Base-by-base conservation (phyloP, 2,888 invertebrate species). In the Heliconius cydno region DNA sequence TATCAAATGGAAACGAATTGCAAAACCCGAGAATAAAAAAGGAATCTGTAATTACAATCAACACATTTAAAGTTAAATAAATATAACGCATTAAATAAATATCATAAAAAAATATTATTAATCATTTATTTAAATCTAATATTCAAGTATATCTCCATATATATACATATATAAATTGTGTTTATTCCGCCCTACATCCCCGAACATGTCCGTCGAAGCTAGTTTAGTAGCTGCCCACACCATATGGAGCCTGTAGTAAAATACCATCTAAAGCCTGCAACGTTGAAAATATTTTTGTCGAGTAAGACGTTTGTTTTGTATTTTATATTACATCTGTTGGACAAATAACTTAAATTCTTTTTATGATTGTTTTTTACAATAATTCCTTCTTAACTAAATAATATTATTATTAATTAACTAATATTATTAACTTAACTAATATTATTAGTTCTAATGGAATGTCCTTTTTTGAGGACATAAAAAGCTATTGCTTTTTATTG, bases 171-270 rank as follows among this genome's bases (percentile, higher is more conserved):
- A 25, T 65, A 25, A 10, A 10, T 12, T 25, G 70, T 30, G 41
- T 77, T 70, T 46, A n/a, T 57, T 72, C 12, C 67, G 72, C 71
- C 75, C n/a, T 66, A 67, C n/a, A 76, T 25, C 77, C 63, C 63
- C 28, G 73, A 74, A 28, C 57, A 41, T 46, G 66, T 28, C 28
- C 28, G 28, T 80, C 70, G 80, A 78, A 78, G 76, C 25, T 70
- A 76, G 38, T 68, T 74, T 71, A 79, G 74, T 77, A 34, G 41
- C 76, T 78, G 71, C 77, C 72, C 73, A 73, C 78, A 76, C 80
- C 80, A 82, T 74, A 77, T 82, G 78, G 73, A 76, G 76, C 66
- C 25, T 76, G 76, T 76, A 79, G 80, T 79, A 81, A 78, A 83
- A 82, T 73, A 41, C 41, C 57, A 82, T 80, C 77, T 57, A 71